Base-by-base conservation (phyloP, 1,140 invertebrate species). In the Pseudomyrmex cubaensis region DNA sequence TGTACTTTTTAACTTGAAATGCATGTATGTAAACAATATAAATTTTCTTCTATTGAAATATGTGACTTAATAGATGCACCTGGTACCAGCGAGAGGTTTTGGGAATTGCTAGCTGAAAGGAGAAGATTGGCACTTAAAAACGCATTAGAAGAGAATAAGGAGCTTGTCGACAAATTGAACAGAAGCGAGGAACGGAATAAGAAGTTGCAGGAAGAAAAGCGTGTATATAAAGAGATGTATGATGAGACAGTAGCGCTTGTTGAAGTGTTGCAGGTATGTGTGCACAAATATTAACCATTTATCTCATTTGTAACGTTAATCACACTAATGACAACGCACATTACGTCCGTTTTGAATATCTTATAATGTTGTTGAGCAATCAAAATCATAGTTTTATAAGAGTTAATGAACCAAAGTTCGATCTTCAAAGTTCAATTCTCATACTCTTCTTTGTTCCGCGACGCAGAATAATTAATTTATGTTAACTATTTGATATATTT, bases 21-120 rank as follows among this genome's bases (percentile, higher is more conserved):
- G n/a, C 4, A 56, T 17, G 56, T 59, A 15, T 10, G n/a, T 13
- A 20, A 10, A n/a, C 25, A 46, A 25, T 46, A 0, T 70, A n/a
- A 48, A 50, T 83, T 59, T 46, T 66, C 5, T 67, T 15, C 15
- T 46, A 59, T 35, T 35, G 5, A 70, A 61, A 67, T 22, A 25
- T 84, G 48, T 67, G 0, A 52, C 57, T 48, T 20, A 8, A 13
- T 2, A 54, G 52, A 70, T 57, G 20, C 48, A 95, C 94, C 90
- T 85, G 94, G 95, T 73, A 95, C 96, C 25, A 96, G 96, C 84
- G 95, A 95, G 89, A 95, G 95, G 84, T 97, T 97, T 90, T 97
- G 96, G 96, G 90, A 96, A 94, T 92, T 95, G 54, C 86, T 97
- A 67, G 96, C 96, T 73, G 96, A 96, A 92, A 96, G 95, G 80